Conservation (phyloP, 2,113 vertebrate genomes). For the Columbina picui region DNA sequence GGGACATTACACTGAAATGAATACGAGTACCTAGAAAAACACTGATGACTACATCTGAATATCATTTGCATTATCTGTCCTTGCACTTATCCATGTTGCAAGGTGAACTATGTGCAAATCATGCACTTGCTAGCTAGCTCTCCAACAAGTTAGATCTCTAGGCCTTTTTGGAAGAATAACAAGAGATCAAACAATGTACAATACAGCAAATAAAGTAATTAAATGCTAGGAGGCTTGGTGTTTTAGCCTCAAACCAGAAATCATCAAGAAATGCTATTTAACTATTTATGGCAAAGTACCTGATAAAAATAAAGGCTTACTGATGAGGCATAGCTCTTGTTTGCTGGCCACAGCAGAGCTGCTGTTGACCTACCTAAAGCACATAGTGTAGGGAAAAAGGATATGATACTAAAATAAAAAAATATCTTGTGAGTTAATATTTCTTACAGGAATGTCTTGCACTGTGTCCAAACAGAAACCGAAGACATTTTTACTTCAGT, state of each 20-base stretch:
- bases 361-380: neutral
- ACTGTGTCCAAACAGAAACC: neutral
- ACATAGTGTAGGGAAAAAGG: neutral
- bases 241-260: neutral
- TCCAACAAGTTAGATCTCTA: neutral
- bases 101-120: neutral
- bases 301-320: neutral
- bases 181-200: neutral
- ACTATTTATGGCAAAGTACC: neutral
- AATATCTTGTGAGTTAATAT: neutral
- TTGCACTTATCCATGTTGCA: neutral
- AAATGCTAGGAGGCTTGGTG: neutral
- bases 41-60: neutral
- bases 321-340: neutral
- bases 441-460: neutral
- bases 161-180: neutral
- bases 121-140: neutral
- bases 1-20: neutral
- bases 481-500: neutral
- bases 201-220: neutral
- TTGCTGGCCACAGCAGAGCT: neutral
- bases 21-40: neutral
- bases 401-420: neutral
- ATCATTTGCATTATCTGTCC: neutral
- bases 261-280: neutral